These are phyloP conservation scores for Wasmannia auropunctata DNA, from an alignment of 1,140 invertebrate genomes.

Conservation along the genomic window DNA sequence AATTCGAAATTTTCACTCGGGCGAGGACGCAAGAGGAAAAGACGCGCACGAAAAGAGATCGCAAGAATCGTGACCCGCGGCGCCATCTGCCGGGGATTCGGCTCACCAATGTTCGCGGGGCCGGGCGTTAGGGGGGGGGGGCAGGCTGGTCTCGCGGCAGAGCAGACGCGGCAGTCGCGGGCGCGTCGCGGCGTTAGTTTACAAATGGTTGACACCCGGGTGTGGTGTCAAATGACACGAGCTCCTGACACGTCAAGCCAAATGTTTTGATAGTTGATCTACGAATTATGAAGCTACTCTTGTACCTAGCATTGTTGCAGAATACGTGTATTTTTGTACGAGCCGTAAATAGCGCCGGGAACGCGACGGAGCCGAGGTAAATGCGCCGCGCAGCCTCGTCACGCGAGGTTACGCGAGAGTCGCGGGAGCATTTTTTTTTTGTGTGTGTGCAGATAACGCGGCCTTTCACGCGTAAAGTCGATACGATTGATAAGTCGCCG, in stretches of 20 bases:
- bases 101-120: not conserved
- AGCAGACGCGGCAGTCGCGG: no score
- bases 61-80: not conserved
- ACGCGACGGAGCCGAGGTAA: slow-evolving; percentile 68
- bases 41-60: no score
- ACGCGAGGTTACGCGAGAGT: slow-evolving; percentile 38
- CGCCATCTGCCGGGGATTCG: not conserved
- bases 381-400: not conserved
- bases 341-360: slow-evolving; percentile 60
- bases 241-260: slow-evolving; percentile 62
- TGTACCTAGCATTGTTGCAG: slow-evolving; percentile 78
- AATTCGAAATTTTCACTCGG: not conserved
- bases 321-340: slow-evolving; percentile 77
- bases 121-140: no score
- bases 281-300: slow-evolving; percentile 79
- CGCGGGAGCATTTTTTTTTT: slow-evolving; percentile 35
- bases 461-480: not conserved
- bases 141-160: no score
- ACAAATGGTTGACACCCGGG: slow-evolving; percentile 76
- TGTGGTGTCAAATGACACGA: slow-evolving; percentile 72
- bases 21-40: no score
- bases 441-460: not conserved
- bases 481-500: not conserved
- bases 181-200: slow-evolving; percentile 35
- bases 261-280: slow-evolving; percentile 76